These are phyloP conservation scores for Scaptomyza flava DNA, from an alignment of 2,888 invertebrate genomes.

Conservation along the genomic window DNA sequence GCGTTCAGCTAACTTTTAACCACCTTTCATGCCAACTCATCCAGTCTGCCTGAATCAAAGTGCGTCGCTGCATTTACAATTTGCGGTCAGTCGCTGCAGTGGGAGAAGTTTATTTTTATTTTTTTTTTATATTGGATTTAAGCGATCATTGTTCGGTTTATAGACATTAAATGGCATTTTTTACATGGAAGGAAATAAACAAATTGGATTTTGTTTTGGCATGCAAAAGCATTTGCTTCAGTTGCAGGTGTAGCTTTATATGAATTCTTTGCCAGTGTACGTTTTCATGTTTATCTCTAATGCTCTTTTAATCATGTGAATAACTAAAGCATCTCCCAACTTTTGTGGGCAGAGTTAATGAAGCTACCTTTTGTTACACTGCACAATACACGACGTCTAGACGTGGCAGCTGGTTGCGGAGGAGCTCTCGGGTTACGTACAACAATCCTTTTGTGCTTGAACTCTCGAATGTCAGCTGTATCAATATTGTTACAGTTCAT, in stretches of 20 bases:
- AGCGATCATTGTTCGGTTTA: constrained; percentile 59
- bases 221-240: constrained; percentile 36
- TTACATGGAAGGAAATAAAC: constrained; percentile 39
- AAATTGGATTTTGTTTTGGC: constrained; percentile 51
- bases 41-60: not conserved
- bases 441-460: constrained; percentile 66
- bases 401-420: constrained; percentile 24
- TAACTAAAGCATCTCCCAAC: constrained; percentile 38
- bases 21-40: not conserved
- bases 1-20: constrained; percentile 15
- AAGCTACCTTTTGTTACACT: constrained; percentile 51
- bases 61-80: constrained; percentile 35
- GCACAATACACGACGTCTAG: constrained; percentile 39
- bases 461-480: constrained; percentile 72
- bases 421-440: constrained; percentile 17
- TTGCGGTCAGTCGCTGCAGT: constrained; percentile 41
- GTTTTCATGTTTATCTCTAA: not conserved
- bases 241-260: not conserved
- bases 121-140: constrained; percentile 44
- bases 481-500: constrained; percentile 80
- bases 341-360: constrained; percentile 59
- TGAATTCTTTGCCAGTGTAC: not conserved
- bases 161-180: constrained; percentile 54
- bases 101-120: constrained; percentile 34
- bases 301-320: constrained; percentile 43